These are phyloP conservation scores for Oriolus oriolus DNA, from an alignment of 2,113 vertebrate species.

Conservation along the genomic window DNA sequence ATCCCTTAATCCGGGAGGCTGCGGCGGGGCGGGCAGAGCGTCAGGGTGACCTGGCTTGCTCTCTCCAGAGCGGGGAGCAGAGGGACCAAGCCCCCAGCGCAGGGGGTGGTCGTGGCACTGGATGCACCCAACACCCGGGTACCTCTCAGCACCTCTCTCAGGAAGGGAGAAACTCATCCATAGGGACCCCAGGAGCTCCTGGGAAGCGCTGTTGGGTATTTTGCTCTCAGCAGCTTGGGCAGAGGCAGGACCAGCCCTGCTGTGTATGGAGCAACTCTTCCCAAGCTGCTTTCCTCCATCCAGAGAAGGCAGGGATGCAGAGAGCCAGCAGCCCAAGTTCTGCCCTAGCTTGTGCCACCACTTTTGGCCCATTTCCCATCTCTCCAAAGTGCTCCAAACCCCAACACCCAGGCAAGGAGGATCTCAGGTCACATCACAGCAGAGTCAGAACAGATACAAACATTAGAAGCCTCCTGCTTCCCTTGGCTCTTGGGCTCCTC, in stretches of 20 bases:
- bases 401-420: background rate
- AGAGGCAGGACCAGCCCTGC: background rate
- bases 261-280: background rate
- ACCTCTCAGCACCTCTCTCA: background rate
- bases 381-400: background rate
- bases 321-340: background rate
- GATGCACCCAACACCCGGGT: background rate
- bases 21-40: background rate
- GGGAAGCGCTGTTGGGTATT: background rate
- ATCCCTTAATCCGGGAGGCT: conserved; percentile 58
- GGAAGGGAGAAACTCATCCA: background rate
- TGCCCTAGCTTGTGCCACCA: background rate
- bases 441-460: background rate
- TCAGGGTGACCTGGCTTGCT: conserved; percentile 48
- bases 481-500: background rate
- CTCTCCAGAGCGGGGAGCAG: background rate
- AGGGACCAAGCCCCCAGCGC: background rate
- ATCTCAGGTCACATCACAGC: background rate
- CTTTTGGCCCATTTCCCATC: background rate
- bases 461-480: background rate
- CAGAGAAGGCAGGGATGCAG: background rate
- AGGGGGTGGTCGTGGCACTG: background rate
- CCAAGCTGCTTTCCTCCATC: background rate
- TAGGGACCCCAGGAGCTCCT: background rate
- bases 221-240: background rate